Evolutionary conservation across 2,888 invertebrate species (phyloP).

Genomic region (Mythimna loreyi): DNA sequence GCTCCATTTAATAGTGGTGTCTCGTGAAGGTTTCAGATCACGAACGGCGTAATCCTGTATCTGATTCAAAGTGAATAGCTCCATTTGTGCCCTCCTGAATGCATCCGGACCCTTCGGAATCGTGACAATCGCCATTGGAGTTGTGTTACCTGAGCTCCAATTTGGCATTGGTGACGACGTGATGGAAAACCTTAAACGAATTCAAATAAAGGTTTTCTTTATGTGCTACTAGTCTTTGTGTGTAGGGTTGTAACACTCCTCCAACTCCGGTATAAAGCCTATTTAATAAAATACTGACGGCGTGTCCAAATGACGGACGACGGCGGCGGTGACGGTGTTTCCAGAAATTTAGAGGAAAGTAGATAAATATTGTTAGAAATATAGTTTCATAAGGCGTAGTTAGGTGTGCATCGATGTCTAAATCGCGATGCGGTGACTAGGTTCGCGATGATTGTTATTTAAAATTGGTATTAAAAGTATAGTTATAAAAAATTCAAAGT

Average conservation of each 20-base stretch:
- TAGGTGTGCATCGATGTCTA: too few relatives aligned
- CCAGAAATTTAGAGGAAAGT: background rate
- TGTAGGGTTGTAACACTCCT: slow-evolving; percentile 16
- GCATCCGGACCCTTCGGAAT: slow-evolving; percentile 82
- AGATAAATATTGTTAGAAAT: background rate
- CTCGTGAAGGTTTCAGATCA: slow-evolving; percentile 79
- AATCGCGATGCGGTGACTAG: too few relatives aligned
- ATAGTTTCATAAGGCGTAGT: too few relatives aligned
- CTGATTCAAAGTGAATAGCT: slow-evolving; percentile 83
- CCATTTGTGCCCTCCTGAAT: slow-evolving; percentile 80
- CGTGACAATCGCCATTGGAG: slow-evolving; percentile 71
- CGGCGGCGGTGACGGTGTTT: too few relatives aligned
- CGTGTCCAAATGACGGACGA: too few relatives aligned
- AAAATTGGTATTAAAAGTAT: too few relatives aligned
- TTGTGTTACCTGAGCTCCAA: slow-evolving; percentile 68
- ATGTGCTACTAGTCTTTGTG: slow-evolving; percentile 24
- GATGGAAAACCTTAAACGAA: slow-evolving; percentile 58
- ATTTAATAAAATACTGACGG: background rate
- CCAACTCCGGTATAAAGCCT: background rate
- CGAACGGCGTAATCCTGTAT: slow-evolving; percentile 77
- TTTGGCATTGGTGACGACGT: slow-evolving; percentile 59
- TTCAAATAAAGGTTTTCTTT: slow-evolving; percentile 51
- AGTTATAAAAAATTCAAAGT: too few relatives aligned
- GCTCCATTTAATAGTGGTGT: slow-evolving; percentile 66
- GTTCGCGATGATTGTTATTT: too few relatives aligned